phyloP scores from a whole-genome alignment of 2,888 invertebrate species.

The Synergus itoensis region DNA sequence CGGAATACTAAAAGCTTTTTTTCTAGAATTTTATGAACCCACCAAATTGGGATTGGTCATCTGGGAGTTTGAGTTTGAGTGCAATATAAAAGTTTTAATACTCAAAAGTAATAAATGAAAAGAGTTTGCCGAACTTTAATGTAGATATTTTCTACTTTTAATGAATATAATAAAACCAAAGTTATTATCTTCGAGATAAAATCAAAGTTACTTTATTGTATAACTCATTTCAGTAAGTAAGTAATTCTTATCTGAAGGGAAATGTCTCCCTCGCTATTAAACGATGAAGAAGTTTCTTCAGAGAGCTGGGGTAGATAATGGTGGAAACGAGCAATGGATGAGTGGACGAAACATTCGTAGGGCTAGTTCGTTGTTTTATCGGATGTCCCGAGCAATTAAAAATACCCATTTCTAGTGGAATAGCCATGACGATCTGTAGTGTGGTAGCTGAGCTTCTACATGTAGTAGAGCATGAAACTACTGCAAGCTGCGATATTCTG shows the following conservation, averaged over 20 bases:
- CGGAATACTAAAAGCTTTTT: too few relatives aligned
- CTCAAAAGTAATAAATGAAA: too few relatives aligned
- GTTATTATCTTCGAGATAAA: not conserved
- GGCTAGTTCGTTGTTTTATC: constrained; percentile 32
- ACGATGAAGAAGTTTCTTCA: constrained; percentile 7
- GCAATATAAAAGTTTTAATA: too few relatives aligned
- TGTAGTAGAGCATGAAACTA: constrained; percentile 4
- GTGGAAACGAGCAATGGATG: not conserved
- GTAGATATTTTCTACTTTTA: too few relatives aligned
- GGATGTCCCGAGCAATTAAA: constrained; percentile 10
- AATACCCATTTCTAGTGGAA: not conserved
- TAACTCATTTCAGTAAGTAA: not conserved
- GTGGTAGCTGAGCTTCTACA: not conserved
- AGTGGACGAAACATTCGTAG: constrained; percentile 2
- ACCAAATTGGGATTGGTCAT: too few relatives aligned
- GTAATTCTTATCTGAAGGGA: not conserved
- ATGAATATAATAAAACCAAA: too few relatives aligned
- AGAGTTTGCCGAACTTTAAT: too few relatives aligned
- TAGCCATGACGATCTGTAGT: constrained; percentile 3
- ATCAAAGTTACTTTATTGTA: not conserved
- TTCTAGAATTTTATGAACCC: too few relatives aligned
- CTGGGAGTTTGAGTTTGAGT: too few relatives aligned
- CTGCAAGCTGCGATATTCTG: constrained; percentile 21
- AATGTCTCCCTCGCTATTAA: not conserved
- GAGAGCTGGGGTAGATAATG: constrained; percentile 13